Evolutionary conservation across 2,797 vertebrate genomes (phyloP), one percentile per base, ranked within the genome.

Genomic region (Halcyon chelicuti): DNA sequence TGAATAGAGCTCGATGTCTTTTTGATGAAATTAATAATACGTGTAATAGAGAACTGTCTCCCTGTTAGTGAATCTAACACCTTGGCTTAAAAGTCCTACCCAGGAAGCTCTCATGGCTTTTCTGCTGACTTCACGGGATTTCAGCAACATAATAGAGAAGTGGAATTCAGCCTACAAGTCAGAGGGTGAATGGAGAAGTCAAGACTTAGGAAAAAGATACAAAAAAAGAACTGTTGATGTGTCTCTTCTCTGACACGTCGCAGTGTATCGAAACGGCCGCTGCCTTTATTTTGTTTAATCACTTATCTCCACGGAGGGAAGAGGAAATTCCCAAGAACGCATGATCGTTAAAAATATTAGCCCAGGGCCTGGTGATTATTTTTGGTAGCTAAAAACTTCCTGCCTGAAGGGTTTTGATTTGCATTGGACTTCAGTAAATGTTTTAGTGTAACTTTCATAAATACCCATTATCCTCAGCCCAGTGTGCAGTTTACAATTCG

Each of bases 331-430:
- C 88, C 93, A 88, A 95, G 94, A 96, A 88, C 40, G 63, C 79
- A 20, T 5, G 71, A 75, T 93, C 92, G 54, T 97, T 96, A 94
- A 92, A 86, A 96, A 92, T 94, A 92, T 86, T 81, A 96, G 17
- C 93, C 88, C 86, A 92, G 93, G 66, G 52, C 88, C 61, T 79
- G 70, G 71, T 18, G 92, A 94, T 95, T 94, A 96, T 97, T 96
- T 97, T 96, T 94, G 94, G 95, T 96, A 90, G 91, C 90, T 91
- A 44, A 90, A 96, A 95, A 88, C 94, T 96, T 97, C 96, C 92
- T 83, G 58, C 26, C 85, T 19, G 83, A 84, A 35, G n/a, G 52
- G 42, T 28, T 55, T 80, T 62, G 83, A 72, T 80, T 92, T 71
- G 79, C 79, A 8, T 23, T 76, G 92, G 94, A 28, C 66, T 72